Evolutionary conservation across 2,113 vertebrate species (phyloP), one percentile per base, ranked within the genome.

Genomic region (Pituophis catenifer): DNA sequence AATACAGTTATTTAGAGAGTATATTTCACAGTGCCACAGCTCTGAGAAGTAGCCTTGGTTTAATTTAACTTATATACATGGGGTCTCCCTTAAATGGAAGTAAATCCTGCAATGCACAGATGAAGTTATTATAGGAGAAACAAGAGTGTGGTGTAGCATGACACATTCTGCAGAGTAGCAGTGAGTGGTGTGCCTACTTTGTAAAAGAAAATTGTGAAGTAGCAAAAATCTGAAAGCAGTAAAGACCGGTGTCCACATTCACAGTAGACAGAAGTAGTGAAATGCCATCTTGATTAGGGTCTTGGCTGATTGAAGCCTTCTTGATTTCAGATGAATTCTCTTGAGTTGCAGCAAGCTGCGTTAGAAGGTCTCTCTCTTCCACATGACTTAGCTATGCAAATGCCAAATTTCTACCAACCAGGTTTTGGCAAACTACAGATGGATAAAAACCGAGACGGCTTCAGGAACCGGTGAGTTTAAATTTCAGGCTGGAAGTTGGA

Each of bases 341-440:
- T 99, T 94, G 98, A 98, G 90, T 94, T 99, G 88, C 98, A 98
- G 91, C 98, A 98, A 26, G 98, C 98, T n/a, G 98, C 98, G 0
- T 93, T 99, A 91, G 99, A 99, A 94, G 98, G 98, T 0, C 96
- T 99, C 89, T 95, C 98, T 1, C 96, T 99, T 26, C 98, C 99
- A 70, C 99, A 99, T 91, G 99, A 99, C 93, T 97, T 99, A 33
- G 98, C 98, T 90, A 94, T 98, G 57, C 98, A 98, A 94, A 96
- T 97, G 90, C 98, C 98, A 89, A 98, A 97, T 86, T 97, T 98
- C 93, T 99, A 98, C 96, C 99, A 99, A 91, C 97, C 98, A 44
- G 97, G 97, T 86, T 99, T 98, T 97, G 98, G 97, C 89, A 99
- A 99, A 94, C 97, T 98, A 8, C 98, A 97, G n/a, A 97, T 98